Conservation (phyloP, 2,797 vertebrate species). For the Crocodylus rhombifer region DNA sequence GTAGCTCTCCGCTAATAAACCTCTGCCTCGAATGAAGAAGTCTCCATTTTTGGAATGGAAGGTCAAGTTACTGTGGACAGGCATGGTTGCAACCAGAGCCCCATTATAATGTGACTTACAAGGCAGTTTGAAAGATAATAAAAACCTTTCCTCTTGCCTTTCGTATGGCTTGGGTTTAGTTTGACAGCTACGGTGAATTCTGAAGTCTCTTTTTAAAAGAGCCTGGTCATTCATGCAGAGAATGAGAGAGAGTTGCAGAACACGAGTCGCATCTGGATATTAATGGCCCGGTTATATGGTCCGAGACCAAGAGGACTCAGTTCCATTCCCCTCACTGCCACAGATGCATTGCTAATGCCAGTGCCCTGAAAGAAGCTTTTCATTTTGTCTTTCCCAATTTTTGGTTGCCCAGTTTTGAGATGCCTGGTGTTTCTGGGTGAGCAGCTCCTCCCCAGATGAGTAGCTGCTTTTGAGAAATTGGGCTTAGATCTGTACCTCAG, state of each 20-base stretch:
- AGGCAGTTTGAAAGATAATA: neutral
- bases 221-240: neutral
- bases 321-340: neutral
- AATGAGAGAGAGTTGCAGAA: neutral
- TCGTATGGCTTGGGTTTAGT: neutral
- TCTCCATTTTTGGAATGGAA: neutral
- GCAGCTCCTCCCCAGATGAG: neutral
- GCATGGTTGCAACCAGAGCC: neutral
- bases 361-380: neutral
- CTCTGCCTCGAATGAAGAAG: neutral
- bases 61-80: neutral
- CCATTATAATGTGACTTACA: neutral
- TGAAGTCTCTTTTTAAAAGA: neutral
- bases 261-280: no score
- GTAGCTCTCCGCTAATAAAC: neutral
- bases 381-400: neutral
- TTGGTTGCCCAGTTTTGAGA: neutral
- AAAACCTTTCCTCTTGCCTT: neutral
- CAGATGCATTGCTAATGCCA: neutral
- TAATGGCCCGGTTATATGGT: neutral
- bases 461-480: neutral
- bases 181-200: neutral
- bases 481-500: neutral
- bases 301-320: neutral
- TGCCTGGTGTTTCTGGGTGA: accelerated